Base-by-base conservation (phyloP, 2,888 invertebrate species). In the Pogonocherus hispidulus region DNA sequence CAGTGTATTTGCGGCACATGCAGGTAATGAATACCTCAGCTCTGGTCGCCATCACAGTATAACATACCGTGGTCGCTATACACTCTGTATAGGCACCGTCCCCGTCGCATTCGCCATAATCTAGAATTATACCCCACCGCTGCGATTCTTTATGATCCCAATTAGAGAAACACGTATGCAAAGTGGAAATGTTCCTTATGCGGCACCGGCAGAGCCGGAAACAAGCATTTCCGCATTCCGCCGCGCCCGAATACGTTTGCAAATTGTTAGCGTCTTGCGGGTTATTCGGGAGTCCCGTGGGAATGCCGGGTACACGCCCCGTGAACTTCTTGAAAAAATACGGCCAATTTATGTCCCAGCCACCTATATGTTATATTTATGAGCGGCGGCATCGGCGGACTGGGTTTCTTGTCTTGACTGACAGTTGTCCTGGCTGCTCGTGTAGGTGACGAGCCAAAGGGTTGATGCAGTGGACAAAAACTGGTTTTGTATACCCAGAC, bases 361-460 rank as follows among this genome's bases (percentile, higher is more conserved):
- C 67, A n/a, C 60, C 69, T 65, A 69, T n/a, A n/a, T 72, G 73
- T 73, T 71, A 73, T 73, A 73, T 75, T 72, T 70, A 73, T 73
- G 72, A 72, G 71, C 63, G 67, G 68, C n/a, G 41, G 14, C 3
- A 3, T 14, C n/a, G 16, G 2, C 32, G 32, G 3, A 23, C n/a
- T n/a, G 32, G 3, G 32, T 8, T 32, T 32, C 32, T 2, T 11
- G 32, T 18, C n/a, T n/a, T n/a, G n/a, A n/a, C n/a, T n/a, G n/a
- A n/a, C 27, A 54, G 18, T 54, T 54, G 52, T 54, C 52, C 22
- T 23, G 14, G 46, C 22, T 57, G 46, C 46, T 44, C 46, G 44
- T 46, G 46, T 57, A 22, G 23, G 44, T 44, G 46, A 57, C 46
- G 57, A 57, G n/a, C n/a, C n/a, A n/a, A n/a, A n/a, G n/a, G n/a